phyloP scores from a whole-genome alignment of 2,797 vertebrate genomes.

The Micrastur ruficollis region DNA sequence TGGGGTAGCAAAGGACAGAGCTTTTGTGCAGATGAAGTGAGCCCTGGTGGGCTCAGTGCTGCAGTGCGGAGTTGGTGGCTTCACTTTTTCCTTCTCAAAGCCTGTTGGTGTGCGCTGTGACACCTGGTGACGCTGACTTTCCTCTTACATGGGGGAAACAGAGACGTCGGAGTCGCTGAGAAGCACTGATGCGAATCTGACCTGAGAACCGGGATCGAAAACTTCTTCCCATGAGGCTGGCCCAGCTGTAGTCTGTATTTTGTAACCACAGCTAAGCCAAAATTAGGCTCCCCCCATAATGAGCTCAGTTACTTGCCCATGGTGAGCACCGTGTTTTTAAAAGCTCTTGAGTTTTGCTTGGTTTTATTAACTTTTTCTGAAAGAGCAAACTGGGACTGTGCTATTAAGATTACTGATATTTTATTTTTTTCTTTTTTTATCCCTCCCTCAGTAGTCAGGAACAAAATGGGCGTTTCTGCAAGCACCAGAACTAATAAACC shows the following conservation, averaged over 20 bases:
- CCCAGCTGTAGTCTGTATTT: neutral
- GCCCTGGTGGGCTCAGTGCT: rapidly evolving
- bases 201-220: neutral
- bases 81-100: neutral
- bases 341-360: neutral
- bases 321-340: rapidly evolving
- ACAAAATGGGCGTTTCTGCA: conserved; percentile 8
- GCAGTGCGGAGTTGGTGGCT: neutral
- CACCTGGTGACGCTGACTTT: neutral
- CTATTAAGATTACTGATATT: neutral
- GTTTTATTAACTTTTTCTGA: neutral
- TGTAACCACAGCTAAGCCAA: neutral
- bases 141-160: rapidly evolving
- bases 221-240: neutral
- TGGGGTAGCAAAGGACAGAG: neutral
- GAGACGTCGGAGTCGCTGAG: rapidly evolving
- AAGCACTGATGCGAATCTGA: neutral
- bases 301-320: neutral
- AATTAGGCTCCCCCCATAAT: neutral
- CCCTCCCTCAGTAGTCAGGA: neutral
- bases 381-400: neutral
- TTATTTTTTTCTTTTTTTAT: neutral
- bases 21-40: neutral
- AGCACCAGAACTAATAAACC: conserved; percentile 47
- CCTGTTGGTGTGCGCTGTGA: neutral